Base-by-base conservation (phyloP, 1,140 invertebrate species). In the Lepidotrigona ventralis region DNA sequence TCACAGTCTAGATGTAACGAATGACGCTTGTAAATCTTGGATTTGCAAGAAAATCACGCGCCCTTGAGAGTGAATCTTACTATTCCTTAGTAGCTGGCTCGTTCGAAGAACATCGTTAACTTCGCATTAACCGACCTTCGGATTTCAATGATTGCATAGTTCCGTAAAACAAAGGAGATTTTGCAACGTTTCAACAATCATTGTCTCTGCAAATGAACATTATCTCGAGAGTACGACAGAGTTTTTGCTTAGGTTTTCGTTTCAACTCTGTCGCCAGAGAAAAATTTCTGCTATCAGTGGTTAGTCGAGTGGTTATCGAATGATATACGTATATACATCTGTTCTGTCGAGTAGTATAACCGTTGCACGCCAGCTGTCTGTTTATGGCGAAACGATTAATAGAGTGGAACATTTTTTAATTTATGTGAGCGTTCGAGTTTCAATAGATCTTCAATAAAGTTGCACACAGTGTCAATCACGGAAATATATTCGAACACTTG, bases 61-160 rank as follows among this genome's bases (percentile, higher is more conserved):
- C 6, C 58, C 56, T 79, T 83, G 75, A 72, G 39, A 54, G 26
- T 6, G 26, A 60, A 69, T 76, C 21, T 58, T 39, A 46, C 23
- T n/a, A 21, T 64, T 53, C 54, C 73, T 69, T 14, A 26, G 29
- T 54, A 46, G 29, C 14, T 46, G 9, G 23, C 6, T 54, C 1
- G 15, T 2, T 23, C 26, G 33, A 71, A 70, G 75, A 68, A 78
- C 68, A 21, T 39, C 39, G 39, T 70, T 83, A 58, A 71, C 78
- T 83, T 78, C 66, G n/a, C 46, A n/a, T 70, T 53, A 71, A 29
- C 14, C 46, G 46, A 23, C 75, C 60, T 68, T 81, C 58, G 29
- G 21, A 12, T 33, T 39, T 79, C 54, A 70, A 63, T 12, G 75
- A 64, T 54, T 21, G 23, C 58, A 60, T 14, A 54, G 51, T 83